Base-by-base conservation (phyloP, 2,888 invertebrate genomes). In the Allolobophora icterica region DNA sequence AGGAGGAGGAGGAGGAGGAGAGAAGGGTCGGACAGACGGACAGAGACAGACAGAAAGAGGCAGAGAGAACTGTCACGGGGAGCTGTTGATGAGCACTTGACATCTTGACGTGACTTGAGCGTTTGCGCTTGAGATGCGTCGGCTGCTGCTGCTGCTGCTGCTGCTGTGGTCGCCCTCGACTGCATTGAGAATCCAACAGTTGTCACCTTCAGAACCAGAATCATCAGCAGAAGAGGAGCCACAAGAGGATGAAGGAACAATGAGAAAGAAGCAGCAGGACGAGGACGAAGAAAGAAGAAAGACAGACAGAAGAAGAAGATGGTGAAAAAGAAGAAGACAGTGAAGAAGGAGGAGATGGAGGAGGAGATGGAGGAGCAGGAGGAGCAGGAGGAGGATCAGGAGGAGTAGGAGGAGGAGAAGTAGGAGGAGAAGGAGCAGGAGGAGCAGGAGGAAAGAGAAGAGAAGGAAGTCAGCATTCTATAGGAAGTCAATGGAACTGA, bases 51-150 rank as follows among this genome's bases (percentile, higher is more conserved):
- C 0, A n/a, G 8, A 71, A 5, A 71, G 19, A 71, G 30, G 11
- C 71, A 71, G 71, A n/a, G 8, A 52, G 30, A n/a, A 11, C 71
- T 71, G 71, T 71, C 71, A 71, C n/a, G 30, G 71, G 71, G 8
- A 71, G 71, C 71, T 71, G 71, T 71, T 71, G 71, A 71, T 71
- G 71, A 71, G 30, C 71, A 71, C 71, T 71, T 71, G 30, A 71
- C 71, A n/a, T 71, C 30, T n/a, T 71, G 71, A 71, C 71, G 71
- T 71, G 71, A n/a, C 71, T 71, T n/a, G 71, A 71, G 71, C 71
- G 71, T 52, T 6, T 71, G n/a, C n/a, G 71, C n/a, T n/a, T 71
- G 71, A 71, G 71, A 13, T 52, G 52, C 52, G 52, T 8, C 8
- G 52, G 24, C 52, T 52, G 52, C 52, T 52, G 52, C 52, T 52